phyloP scores from a whole-genome alignment of 2,888 invertebrate species.

The Selenia dentaria region DNA sequence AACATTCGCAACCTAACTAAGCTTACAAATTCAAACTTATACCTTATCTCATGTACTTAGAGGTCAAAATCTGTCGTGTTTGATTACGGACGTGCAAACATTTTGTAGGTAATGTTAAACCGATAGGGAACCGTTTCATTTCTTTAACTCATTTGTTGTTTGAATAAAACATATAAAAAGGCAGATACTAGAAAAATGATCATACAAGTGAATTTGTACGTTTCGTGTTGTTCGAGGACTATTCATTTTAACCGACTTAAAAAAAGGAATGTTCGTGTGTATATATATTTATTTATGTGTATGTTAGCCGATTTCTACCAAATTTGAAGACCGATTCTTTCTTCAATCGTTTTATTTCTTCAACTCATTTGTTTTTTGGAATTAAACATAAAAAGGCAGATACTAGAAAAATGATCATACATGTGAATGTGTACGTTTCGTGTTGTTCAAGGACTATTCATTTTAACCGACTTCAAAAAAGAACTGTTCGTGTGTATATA shows the following conservation, averaged over 20 bases:
- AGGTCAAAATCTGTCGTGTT: neutral
- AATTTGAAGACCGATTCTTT: too few relatives aligned
- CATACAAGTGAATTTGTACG: slow-evolving; percentile 21
- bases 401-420: slow-evolving; percentile 30
- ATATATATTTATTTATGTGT: too few relatives aligned
- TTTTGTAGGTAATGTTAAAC: slow-evolving; percentile 6
- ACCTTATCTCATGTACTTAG: neutral
- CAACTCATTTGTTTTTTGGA: slow-evolving; percentile 31
- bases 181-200: slow-evolving; percentile 30
- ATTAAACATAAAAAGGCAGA: slow-evolving; percentile 33
- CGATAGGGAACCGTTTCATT: slow-evolving; percentile 27
- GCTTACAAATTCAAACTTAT: neutral
- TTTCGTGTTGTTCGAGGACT: slow-evolving; percentile 22
- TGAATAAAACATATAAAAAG: slow-evolving; percentile 36
- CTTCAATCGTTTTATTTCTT: slow-evolving; percentile 29
- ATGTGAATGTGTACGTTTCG: slow-evolving; percentile 19
- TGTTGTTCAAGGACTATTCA: slow-evolving; percentile 20
- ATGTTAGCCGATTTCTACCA: too few relatives aligned
- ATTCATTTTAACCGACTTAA: too few relatives aligned
- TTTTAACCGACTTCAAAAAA: too few relatives aligned
- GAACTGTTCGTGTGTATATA: too few relatives aligned
- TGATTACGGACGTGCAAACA: neutral
- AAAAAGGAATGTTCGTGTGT: too few relatives aligned
- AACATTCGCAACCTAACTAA: slow-evolving; percentile 9
- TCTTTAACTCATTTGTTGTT: slow-evolving; percentile 29